Evolutionary conservation across 2,888 invertebrate genomes (phyloP), one percentile per base, ranked within the genome.

Genomic region (Mythimna ferrago): DNA sequence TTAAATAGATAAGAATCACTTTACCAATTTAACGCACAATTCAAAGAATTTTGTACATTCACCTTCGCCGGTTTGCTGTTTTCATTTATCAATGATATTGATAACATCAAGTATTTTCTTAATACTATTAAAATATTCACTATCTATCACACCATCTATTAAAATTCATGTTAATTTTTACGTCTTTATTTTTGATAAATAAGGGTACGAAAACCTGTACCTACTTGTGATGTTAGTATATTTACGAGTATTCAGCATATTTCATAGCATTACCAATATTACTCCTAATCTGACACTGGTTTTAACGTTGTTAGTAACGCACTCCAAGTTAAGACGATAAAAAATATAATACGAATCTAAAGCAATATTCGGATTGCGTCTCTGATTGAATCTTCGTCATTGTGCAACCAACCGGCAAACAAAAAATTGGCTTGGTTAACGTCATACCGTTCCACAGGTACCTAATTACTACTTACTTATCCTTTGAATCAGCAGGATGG

Each of bases 1-100:
- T 77, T 82, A 78, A 57, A 53, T 11, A 66, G 61, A 79, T 82
- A 68, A 26, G 1, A 44, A 82, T 57, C 57, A 14, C 10, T 63
- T 67, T 64, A 63, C 63, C 44, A 57, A 70, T 16, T 32, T 16
- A 21, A 35, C 44, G 44, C 35, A 61, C 21, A 56, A 61, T 82
- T 82, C 56, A 35, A 56, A 65, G 54, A 82, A 73, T 72, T 69
- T 32, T 19, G 4, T 38, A 38, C 10, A 7, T 54, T 56, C 11
- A 35, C 35, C 16, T 16, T 6, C 21, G 11, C 16, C 16, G 64
- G 21, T 35, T 54, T 79, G 54, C 51, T 26, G 32, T 58, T 67
- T 16, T 61, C 21, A 80, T 82, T 62, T 57, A 58, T 66, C 54
- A 26, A 21, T 5, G 32, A 7, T 56, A 44, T 60, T 56, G 66